A percentile compares a stretch with the other conserved stretches of the same genome.
Conservation (phyloP, 2,888 invertebrate genomes). For the Coremacera marginata region DNA sequence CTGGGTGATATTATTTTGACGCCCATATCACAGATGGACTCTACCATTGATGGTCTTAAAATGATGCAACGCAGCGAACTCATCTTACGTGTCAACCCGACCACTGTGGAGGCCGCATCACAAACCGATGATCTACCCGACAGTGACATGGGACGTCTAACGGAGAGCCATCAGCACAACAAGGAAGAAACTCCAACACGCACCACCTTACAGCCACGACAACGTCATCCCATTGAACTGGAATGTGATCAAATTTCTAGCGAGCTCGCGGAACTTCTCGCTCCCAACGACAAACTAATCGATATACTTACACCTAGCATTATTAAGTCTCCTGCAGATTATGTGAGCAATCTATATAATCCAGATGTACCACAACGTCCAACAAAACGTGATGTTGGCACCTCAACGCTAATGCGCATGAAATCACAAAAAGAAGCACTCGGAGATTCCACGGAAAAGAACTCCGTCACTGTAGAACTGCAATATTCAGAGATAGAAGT, state of each 20-base stretch:
- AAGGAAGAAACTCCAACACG: slow-evolving; percentile 59
- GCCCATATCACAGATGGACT: slow-evolving; percentile 53
- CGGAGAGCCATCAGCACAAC: slow-evolving; percentile 50
- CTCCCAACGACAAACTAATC: slow-evolving; percentile 75
- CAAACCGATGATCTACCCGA: slow-evolving; percentile 72
- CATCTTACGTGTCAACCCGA: slow-evolving; percentile 74
- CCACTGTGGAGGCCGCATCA: slow-evolving; percentile 75
- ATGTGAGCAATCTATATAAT: slow-evolving; percentile 67
- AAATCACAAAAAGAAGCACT: slow-evolving; percentile 43
- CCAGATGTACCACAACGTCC: slow-evolving; percentile 65
- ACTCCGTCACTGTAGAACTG: slow-evolving; percentile 57
- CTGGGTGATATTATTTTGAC: too few species aligned
- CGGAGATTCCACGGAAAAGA: slow-evolving; percentile 28
- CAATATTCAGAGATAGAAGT: slow-evolving; percentile 59
- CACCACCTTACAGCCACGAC: slow-evolving; percentile 70
- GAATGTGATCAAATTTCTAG: slow-evolving; percentile 81
- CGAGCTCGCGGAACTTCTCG: slow-evolving; percentile 75
- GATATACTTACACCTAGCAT: slow-evolving; percentile 71
- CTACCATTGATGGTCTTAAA: slow-evolving; percentile 69
- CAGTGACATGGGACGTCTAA: slow-evolving; percentile 56
- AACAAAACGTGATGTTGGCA: slow-evolving; percentile 68
- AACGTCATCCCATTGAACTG: slow-evolving; percentile 80
- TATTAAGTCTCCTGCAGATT: slow-evolving; percentile 65
- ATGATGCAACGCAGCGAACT: slow-evolving; percentile 76
- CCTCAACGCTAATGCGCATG: slow-evolving; percentile 66